phyloP scores from a whole-genome alignment of 1,140 invertebrate genomes.

The Bathynomus jamesi region DNA sequence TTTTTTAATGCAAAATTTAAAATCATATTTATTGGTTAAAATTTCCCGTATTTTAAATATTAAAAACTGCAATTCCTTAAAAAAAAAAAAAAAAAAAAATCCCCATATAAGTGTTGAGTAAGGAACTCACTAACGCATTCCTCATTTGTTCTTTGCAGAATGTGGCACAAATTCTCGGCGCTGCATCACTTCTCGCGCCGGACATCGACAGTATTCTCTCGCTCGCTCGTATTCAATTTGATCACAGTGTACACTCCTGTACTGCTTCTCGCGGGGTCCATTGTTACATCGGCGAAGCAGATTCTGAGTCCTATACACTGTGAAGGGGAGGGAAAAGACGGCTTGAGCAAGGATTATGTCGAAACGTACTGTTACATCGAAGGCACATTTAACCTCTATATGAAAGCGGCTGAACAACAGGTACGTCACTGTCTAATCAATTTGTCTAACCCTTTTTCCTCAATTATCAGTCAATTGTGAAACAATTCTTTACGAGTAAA shows the following conservation, averaged over 20 bases:
- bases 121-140: no score
- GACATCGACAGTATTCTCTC: slow-evolving; percentile 34
- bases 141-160: slow-evolving; percentile 33
- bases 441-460: not conserved
- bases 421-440: slow-evolving; percentile 18
- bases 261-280: slow-evolving; percentile 34
- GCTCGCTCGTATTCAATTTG: slow-evolving; percentile 35
- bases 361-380: slow-evolving; percentile 38
- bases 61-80: no score
- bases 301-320: slow-evolving; percentile 37
- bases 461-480: no score
- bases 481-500: no score
- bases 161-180: slow-evolving; percentile 38
- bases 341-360: slow-evolving; percentile 36
- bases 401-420: slow-evolving; percentile 36
- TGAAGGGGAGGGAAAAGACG: slow-evolving; percentile 36
- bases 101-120: no score
- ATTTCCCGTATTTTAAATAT: no score
- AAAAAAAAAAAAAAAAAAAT: no score
- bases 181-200: slow-evolving; percentile 37
- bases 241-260: slow-evolving; percentile 37
- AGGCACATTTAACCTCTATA: slow-evolving; percentile 36
- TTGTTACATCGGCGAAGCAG: slow-evolving; percentile 36
- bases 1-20: no score
- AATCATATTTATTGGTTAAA: no score